Evolutionary conservation across 2,888 invertebrate genomes (phyloP).

Genomic region (Dione vanillae): DNA sequence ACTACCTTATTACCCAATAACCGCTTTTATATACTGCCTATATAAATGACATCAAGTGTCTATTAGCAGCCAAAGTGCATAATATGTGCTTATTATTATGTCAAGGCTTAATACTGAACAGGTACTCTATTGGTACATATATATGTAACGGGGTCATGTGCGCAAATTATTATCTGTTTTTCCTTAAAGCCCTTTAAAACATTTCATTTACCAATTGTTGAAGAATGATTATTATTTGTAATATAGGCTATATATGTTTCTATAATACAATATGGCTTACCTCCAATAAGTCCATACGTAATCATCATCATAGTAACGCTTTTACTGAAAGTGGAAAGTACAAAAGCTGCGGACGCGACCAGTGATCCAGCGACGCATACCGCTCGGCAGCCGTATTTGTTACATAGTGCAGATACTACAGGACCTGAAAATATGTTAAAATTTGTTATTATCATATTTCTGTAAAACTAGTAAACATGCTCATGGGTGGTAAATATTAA

Average conservation of each 20-base stretch:
- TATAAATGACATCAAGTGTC: background rate
- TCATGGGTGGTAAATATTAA: too few species aligned
- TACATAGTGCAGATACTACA: conserved; percentile 96
- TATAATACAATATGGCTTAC: conserved; percentile 73
- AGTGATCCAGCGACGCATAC: conserved; percentile 97
- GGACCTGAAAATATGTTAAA: conserved; percentile 86
- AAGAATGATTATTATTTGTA: background rate
- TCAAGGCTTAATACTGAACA: conserved; percentile 19
- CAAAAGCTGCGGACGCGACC: conserved; percentile 93
- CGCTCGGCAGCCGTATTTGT: conserved; percentile 96
- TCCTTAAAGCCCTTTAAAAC: conserved; percentile 16
- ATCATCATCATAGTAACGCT: conserved; percentile 95
- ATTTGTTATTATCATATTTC: too few species aligned
- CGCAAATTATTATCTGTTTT: conserved; percentile 6
- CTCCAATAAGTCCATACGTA: conserved; percentile 96
- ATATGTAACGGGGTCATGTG: conserved; percentile 35
- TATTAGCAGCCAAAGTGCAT: background rate
- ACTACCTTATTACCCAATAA: too few species aligned
- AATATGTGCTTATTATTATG: conserved; percentile 17
- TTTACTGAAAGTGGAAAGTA: conserved; percentile 93
- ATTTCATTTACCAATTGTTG: background rate
- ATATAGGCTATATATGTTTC: too few species aligned
- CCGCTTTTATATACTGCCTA: background rate
- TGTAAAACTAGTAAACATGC: too few species aligned
- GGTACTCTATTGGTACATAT: too few species aligned